These are phyloP conservation scores for Hyla sarda DNA, from an alignment of 2,113 vertebrate genomes.

Conservation along the genomic window DNA sequence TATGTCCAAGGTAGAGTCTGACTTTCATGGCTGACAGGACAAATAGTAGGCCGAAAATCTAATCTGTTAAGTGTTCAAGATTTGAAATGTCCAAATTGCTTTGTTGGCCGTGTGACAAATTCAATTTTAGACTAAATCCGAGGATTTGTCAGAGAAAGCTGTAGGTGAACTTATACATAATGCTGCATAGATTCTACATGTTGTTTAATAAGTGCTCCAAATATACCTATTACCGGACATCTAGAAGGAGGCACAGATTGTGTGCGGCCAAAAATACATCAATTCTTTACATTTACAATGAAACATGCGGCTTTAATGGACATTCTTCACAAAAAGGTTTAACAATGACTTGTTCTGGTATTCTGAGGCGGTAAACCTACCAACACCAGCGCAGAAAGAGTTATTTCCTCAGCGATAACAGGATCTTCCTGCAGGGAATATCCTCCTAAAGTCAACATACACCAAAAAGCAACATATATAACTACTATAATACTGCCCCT, in stretches of 20 bases:
- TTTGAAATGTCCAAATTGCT: constrained; percentile 44
- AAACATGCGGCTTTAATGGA: background rate
- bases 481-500: background rate
- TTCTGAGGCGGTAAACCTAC: background rate
- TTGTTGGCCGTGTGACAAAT: constrained; percentile 47
- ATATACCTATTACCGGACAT: background rate
- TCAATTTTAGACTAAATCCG: constrained; percentile 23
- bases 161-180: constrained; percentile 20
- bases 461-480: background rate
- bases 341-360: background rate
- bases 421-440: background rate
- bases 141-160: constrained; percentile 26
- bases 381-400: background rate
- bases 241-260: background rate
- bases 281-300: background rate
- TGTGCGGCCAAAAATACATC: background rate
- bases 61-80: constrained; percentile 50
- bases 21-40: constrained; percentile 41
- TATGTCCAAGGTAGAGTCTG: constrained; percentile 9
- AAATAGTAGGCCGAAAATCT: constrained; percentile 25
- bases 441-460: background rate
- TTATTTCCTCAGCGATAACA: background rate
- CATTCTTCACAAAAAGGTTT: background rate
- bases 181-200: background rate
- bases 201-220: constrained; percentile 6